Percentiles rank a stretch among this genome's conserved stretches.
phyloP scores from a whole-genome alignment of 2,888 invertebrate genomes.

The Spilosoma lubricipeda region DNA sequence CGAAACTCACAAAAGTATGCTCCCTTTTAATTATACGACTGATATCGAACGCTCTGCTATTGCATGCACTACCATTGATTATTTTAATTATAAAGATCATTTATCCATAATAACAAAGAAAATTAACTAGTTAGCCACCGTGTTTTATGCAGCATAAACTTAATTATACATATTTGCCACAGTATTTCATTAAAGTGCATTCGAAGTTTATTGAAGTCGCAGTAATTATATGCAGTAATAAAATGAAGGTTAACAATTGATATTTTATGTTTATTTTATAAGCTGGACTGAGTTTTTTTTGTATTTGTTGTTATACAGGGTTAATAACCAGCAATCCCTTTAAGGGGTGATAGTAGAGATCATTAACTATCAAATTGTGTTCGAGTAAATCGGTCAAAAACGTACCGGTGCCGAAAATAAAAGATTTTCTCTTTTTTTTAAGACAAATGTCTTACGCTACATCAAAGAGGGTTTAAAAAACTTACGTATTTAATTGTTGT shows the following conservation, averaged over 20 bases:
- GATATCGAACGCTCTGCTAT: background rate
- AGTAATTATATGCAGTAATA: background rate
- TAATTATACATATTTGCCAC: background rate
- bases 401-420: no score
- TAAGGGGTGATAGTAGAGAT: no score
- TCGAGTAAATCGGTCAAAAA: no score
- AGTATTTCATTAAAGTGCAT: slow-evolving; percentile 6
- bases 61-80: background rate
- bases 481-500: no score
- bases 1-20: background rate
- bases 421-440: no score
- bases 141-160: background rate
- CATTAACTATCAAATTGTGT: no score
- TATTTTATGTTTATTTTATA: background rate
- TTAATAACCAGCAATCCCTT: no score
- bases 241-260: background rate
- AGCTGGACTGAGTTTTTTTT: background rate
- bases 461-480: no score
- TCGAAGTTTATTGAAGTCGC: slow-evolving; percentile 4
- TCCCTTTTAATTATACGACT: background rate
- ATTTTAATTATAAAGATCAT: background rate
- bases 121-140: slow-evolving; percentile 13
- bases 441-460: no score
- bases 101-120: slow-evolving; percentile 16
- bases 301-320: no score